Evolutionary conservation across 1,140 invertebrate genomes (phyloP), one percentile per base, ranked within the genome.

Genomic region (Nephotettix cincticeps): DNA sequence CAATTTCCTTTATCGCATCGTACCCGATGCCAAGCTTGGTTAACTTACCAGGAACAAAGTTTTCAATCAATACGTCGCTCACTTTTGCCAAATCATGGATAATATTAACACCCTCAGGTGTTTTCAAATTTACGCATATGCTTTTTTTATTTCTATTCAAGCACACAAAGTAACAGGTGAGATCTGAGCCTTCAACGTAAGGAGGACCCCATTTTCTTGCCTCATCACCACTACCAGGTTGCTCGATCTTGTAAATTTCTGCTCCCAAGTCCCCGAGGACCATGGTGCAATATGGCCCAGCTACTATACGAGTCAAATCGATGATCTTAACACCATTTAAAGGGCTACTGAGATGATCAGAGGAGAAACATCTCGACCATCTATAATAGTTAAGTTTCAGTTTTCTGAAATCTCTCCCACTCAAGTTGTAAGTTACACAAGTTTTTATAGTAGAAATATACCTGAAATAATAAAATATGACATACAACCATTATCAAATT

Each of bases 61-160:
- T 99, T 80, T 99, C 97, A 13, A 99, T 86, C 0, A 99, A 77
- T 25, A 99, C 88, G 84, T 99, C 97, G 80, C 90, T 90, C 73
- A 90, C 86, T 63, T 81, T 82, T 13, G 89, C 91, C 45, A 96
- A 80, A 54, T 94, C 85, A 74, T 89, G 84, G 14, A 98, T 82
- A 27, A 98, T 82, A 45, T 91, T 79, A 75, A 82, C 84, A 0
- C 96, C 96, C 80, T 87, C 80, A 27, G 77, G 58, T 21, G 83
- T 82, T 78, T 95, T 95, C 0, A 99, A 80, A 81, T 99, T 88
- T 47, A 99, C 83, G 75, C 92, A 94, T 56, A 98, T 83, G 80
- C 96, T 98, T 80, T 95, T 94, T 81, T 99, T 99, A 80, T 98
- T 99, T 73, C 97, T 88, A 83, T 99, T 99, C 0, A 95, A 84